phyloP scores from a whole-genome alignment of 2,888 invertebrate species.

The Heliconius ismenius region DNA sequence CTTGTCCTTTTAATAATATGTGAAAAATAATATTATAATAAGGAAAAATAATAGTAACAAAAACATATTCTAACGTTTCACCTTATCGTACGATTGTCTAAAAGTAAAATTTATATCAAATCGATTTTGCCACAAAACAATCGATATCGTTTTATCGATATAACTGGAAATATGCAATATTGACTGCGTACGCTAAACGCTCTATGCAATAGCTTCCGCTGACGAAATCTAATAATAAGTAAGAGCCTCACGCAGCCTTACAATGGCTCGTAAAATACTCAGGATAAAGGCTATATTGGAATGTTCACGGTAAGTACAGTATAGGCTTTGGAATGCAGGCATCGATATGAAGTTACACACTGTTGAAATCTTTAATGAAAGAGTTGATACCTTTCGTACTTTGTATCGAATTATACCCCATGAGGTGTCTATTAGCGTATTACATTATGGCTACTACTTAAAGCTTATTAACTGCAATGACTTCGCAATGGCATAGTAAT shows the following conservation, averaged over 20 bases:
- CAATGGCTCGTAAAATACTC: slow-evolving; percentile 27
- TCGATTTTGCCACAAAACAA: slow-evolving; percentile 14
- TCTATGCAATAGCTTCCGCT: slow-evolving; percentile 52
- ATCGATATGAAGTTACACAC: slow-evolving; percentile 42
- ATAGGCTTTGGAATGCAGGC: slow-evolving; percentile 47
- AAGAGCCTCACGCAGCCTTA: slow-evolving; percentile 33
- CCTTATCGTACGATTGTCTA: not conserved
- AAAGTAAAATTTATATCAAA: slow-evolving; percentile 3
- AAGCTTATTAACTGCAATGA: not conserved
- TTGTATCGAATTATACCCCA: slow-evolving; percentile 19
- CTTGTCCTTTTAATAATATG: not conserved
- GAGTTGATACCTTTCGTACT: slow-evolving; percentile 39
- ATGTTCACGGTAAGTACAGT: slow-evolving; percentile 24
- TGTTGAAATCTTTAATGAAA: slow-evolving; percentile 44
- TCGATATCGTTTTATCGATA: slow-evolving; percentile 41
- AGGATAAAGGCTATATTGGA: slow-evolving; percentile 30
- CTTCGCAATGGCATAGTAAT: not conserved
- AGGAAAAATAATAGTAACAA: not conserved
- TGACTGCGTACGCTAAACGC: slow-evolving; percentile 44
- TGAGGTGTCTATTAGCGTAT: slow-evolving; percentile 8
- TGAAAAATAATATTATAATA: not conserved
- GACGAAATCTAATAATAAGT: slow-evolving; percentile 53
- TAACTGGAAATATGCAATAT: slow-evolving; percentile 49
- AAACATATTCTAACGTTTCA: not conserved
- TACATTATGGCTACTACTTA: slow-evolving; percentile 2